Evolutionary conservation across 2,888 invertebrate genomes (phyloP).

Genomic region (Hofmannophila pseudospretella): DNA sequence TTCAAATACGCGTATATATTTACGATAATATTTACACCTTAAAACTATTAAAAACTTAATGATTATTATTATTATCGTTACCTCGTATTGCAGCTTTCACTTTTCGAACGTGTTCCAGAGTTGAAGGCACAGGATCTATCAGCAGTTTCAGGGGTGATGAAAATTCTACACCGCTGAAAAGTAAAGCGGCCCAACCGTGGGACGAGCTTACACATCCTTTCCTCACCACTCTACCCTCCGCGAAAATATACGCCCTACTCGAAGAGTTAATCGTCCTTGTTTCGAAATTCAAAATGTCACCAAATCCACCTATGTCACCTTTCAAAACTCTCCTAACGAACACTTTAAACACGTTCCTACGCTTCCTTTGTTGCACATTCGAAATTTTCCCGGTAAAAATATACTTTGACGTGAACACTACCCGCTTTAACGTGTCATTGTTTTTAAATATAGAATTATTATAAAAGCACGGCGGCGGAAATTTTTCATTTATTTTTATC

Average conservation of each 20-base stretch:
- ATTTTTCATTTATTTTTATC: slow-evolving; percentile 56
- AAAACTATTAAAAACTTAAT: no score
- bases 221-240: slow-evolving; percentile 46
- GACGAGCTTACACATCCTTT: slow-evolving; percentile 33
- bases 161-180: slow-evolving; percentile 48
- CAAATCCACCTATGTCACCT: slow-evolving; percentile 60
- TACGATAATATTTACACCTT: no score
- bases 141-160: slow-evolving; percentile 54
- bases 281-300: slow-evolving; percentile 66
- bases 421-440: slow-evolving; percentile 54
- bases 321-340: slow-evolving; percentile 66
- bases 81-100: slow-evolving; percentile 70
- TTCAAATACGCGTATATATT: no score
- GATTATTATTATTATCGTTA: no score
- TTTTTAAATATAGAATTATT: slow-evolving; percentile 63
- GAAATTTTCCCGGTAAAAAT: slow-evolving; percentile 75
- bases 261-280: slow-evolving; percentile 62
- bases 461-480: slow-evolving; percentile 50
- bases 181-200: slow-evolving; percentile 53
- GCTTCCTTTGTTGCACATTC: slow-evolving; percentile 47
- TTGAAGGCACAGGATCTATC: slow-evolving; percentile 64
- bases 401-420: slow-evolving; percentile 60
- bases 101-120: slow-evolving; percentile 56
- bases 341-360: slow-evolving; percentile 56
- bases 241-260: slow-evolving; percentile 56